A percentile compares a stretch with the other conserved stretches of the same genome.
Evolutionary conservation across 2,113 vertebrate genomes (phyloP).

Genomic region (Oenanthe oenanthe): DNA sequence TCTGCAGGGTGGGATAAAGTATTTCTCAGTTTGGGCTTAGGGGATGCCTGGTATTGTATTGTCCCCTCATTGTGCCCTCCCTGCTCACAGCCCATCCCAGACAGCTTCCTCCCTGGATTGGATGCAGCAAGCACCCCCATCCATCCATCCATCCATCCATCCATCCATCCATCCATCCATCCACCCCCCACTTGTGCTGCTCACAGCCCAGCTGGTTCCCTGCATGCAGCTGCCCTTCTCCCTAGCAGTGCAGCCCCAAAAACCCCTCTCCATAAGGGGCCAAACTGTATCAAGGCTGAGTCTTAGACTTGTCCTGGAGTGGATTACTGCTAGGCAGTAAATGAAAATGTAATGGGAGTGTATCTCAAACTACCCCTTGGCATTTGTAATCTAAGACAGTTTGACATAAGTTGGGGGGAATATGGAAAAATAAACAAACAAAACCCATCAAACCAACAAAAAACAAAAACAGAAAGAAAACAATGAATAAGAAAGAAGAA

Average conservation of each 20-base stretch:
- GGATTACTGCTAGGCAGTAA: not conserved
- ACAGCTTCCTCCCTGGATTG: not conserved
- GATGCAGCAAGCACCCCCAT: not conserved
- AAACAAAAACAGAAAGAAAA: not conserved
- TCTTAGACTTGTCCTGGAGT: not conserved
- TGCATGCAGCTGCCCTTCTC: not conserved
- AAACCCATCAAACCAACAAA: too few relatives aligned
- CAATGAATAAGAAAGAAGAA: not conserved
- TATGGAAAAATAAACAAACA: not conserved
- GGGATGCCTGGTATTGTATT: not conserved
- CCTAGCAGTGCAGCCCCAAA: not conserved
- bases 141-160: not conserved
- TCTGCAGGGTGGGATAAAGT: not conserved
- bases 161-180: not conserved
- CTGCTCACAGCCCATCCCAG: not conserved
- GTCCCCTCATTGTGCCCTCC: rapidly evolving
- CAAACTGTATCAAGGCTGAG: not conserved
- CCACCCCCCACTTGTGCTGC: not conserved
- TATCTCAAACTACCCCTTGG: not conserved
- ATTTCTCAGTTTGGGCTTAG: not conserved
- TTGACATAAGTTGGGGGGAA: not conserved
- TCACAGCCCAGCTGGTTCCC: not conserved
- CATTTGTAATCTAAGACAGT: not conserved
- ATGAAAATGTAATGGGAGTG: not conserved
- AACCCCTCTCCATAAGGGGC: not conserved